These are phyloP conservation scores for Hyles vespertilio DNA, from an alignment of 1,140 invertebrate genomes.

Conservation along the genomic window DNA sequence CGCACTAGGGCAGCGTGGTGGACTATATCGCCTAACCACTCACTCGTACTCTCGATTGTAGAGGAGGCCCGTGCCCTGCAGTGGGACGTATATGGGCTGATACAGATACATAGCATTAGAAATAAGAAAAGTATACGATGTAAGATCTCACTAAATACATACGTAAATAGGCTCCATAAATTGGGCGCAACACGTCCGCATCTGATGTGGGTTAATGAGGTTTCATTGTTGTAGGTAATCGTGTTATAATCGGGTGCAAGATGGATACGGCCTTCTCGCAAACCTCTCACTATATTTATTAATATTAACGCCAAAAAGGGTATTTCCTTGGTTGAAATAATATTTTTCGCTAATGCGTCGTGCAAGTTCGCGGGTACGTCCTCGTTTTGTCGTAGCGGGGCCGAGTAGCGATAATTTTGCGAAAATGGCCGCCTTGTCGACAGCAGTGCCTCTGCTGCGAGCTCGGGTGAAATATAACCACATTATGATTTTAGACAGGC, in stretches of 20 bases:
- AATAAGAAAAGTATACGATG: too few species aligned
- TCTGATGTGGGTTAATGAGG: conserved; percentile 24
- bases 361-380: conserved; percentile 43
- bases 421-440: conserved; percentile 66
- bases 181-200: conserved; percentile 8
- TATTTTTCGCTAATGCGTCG: conserved; percentile 56
- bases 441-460: conserved; percentile 50
- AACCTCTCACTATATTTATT: conserved; percentile 26
- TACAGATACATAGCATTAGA: too few species aligned
- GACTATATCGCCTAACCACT: too few species aligned
- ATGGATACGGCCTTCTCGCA: conserved; percentile 13
- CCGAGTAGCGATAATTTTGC: conserved; percentile 66
- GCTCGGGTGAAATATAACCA: conserved; percentile 63
- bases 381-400: conserved; percentile 54
- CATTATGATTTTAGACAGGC: conserved; percentile 66
- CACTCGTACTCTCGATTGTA: too few species aligned
- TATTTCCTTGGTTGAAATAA: conserved; percentile 38
- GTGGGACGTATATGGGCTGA: too few species aligned
- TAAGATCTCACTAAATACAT: too few species aligned
- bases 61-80: too few species aligned
- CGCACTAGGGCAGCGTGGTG: too few species aligned
- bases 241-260: conserved; percentile 15
- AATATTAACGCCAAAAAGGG: conserved; percentile 26
- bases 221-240: conserved; percentile 25
- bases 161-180: conserved; percentile 7